These are phyloP conservation scores for Pocillopora meandrina DNA, from an alignment of 92 coral and sea anemone species.

Conservation along the genomic window DNA sequence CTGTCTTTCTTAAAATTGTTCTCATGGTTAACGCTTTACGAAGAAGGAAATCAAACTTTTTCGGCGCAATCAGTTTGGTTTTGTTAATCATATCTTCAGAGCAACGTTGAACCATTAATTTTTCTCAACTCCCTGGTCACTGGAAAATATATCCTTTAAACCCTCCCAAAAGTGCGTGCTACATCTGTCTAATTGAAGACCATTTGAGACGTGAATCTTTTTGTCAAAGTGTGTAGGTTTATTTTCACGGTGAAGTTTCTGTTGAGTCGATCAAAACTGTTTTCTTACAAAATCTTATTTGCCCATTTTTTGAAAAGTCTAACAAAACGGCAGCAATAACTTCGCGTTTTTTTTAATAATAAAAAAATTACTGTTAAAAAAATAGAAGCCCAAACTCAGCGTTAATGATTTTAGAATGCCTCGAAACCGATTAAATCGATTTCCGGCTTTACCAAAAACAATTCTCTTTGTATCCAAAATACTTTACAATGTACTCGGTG, in stretches of 20 bases:
- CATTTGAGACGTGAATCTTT: neutral
- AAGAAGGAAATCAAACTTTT: neutral
- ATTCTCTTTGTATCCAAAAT: neutral
- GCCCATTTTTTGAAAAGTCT: neutral
- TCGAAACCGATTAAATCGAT: conserved; percentile 13
- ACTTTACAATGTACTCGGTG: neutral
- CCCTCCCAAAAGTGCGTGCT: no score
- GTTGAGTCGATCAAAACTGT: neutral
- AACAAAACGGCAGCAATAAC: neutral
- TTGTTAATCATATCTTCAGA: neutral
- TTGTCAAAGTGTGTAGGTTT: neutral
- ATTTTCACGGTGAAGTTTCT: neutral
- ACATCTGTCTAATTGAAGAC: neutral
- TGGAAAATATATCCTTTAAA: neutral
- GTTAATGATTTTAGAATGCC: neutral
- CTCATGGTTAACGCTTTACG: conserved; percentile 14
- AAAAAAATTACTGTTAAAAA: neutral
- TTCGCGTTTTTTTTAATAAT: conserved; percentile 9
- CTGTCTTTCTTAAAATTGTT: conserved; percentile 27
- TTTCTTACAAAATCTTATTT: neutral
- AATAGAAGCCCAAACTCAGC: neutral
- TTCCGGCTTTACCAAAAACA: conserved; percentile 15
- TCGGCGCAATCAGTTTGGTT: neutral
- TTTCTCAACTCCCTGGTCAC: neutral
- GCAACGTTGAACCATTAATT: neutral